Evolutionary conservation across 2,888 invertebrate genomes (phyloP).

Genomic region (Poecilobothrus nobilitatus): DNA sequence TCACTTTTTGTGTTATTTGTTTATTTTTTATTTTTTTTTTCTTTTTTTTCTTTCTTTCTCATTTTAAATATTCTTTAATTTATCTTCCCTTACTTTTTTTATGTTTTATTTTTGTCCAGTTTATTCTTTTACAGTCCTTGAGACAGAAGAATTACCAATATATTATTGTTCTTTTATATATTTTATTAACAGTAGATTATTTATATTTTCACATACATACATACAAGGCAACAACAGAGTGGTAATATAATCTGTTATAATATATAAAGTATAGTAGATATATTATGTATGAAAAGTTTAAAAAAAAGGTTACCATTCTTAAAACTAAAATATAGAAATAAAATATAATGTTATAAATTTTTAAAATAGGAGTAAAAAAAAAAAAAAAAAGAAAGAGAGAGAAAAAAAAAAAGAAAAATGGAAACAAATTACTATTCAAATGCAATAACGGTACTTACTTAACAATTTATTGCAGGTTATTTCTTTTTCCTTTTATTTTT

Average conservation of each 20-base stretch:
- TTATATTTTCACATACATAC: too few species aligned
- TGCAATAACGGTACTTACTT: conserved; percentile 4
- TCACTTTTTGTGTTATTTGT: background rate
- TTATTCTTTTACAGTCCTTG: background rate
- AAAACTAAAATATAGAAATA: too few species aligned
- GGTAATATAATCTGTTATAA: background rate
- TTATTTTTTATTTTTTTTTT: too few species aligned
- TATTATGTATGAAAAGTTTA: too few species aligned
- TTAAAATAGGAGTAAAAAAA: background rate
- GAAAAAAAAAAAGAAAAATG: background rate
- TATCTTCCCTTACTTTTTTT: background rate
- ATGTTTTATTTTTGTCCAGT: background rate
- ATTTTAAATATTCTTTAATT: background rate
- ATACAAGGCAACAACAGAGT: too few species aligned
- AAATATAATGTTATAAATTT: too few species aligned
- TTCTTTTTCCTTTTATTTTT: background rate
- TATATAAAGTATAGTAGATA: background rate
- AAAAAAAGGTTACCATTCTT: background rate
- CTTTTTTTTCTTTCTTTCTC: too few species aligned
- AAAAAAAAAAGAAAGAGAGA: background rate
- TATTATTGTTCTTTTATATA: too few species aligned
- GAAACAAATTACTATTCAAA: background rate
- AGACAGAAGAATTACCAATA: background rate
- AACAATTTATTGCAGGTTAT: conserved; percentile 4
- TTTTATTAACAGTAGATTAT: too few species aligned